Evolutionary conservation across 2,113 vertebrate genomes (phyloP).

Genomic region (Fulica atra): DNA sequence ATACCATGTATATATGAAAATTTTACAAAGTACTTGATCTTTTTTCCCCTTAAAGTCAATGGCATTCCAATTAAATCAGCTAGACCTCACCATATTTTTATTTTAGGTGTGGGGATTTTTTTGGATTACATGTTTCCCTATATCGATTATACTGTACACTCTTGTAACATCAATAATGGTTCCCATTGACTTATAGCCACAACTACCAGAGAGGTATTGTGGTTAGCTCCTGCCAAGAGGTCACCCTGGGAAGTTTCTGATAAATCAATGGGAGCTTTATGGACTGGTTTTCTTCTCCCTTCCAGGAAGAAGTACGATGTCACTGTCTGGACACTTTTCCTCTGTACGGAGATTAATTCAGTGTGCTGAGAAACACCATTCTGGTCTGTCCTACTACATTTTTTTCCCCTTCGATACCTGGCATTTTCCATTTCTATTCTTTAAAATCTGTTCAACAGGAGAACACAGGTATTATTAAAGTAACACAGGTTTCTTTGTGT

Average conservation of each 20-base stretch:
- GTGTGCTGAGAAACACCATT: not conserved
- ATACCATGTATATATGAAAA: not conserved
- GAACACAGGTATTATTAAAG: not conserved
- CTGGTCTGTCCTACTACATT: not conserved
- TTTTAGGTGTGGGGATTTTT: not conserved
- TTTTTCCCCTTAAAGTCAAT: not conserved
- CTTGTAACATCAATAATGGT: not conserved
- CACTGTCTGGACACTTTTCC: not conserved
- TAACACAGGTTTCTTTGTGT: not conserved
- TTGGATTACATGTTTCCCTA: not conserved
- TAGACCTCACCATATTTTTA: not conserved
- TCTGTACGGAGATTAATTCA: not conserved
- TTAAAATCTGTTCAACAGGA: not conserved
- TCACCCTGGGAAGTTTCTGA: not conserved
- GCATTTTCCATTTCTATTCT: not conserved
- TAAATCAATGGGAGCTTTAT: conserved; percentile 14
- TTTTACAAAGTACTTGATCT: not conserved
- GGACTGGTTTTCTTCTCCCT: not conserved
- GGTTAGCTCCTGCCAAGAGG: not conserved
- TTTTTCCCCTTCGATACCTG: not conserved
- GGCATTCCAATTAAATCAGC: not conserved
- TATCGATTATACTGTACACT: not conserved
- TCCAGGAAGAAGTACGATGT: conserved; percentile 12
- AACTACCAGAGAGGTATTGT: not conserved
- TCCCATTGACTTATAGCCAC: not conserved